Evolutionary conservation across 2,888 invertebrate genomes (phyloP).

Genomic region (Trisateles emortualis): DNA sequence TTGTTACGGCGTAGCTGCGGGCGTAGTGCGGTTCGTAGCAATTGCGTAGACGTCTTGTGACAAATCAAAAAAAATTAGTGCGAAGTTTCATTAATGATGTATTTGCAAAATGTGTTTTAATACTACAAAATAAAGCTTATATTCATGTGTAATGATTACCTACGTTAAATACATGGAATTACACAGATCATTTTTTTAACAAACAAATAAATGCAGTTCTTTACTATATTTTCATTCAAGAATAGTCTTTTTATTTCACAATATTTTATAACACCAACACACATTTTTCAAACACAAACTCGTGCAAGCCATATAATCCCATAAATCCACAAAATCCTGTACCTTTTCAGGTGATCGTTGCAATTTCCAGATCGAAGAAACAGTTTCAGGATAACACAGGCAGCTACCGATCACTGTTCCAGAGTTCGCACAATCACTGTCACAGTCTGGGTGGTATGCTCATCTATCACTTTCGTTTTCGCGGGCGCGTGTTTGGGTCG

Average conservation of each 20-base stretch:
- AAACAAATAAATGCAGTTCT: background rate
- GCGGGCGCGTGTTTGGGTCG: conserved; percentile 58
- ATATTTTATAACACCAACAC: conserved; percentile 25
- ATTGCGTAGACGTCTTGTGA: conserved; percentile 8
- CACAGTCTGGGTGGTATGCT: conserved; percentile 63
- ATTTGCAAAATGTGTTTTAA: conserved; percentile 27
- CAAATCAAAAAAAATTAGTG: background rate
- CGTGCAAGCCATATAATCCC: conserved; percentile 15
- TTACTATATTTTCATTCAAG: background rate
- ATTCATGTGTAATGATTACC: background rate
- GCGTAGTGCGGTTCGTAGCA: conserved; percentile 33
- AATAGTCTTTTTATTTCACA: conserved; percentile 7
- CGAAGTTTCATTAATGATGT: conserved; percentile 1
- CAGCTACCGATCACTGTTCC: conserved; percentile 83
- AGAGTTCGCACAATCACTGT: conserved; percentile 79
- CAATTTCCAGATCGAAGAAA: conserved; percentile 67
- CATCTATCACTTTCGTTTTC: conserved; percentile 81
- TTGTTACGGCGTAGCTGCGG: conserved; percentile 36
- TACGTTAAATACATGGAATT: background rate
- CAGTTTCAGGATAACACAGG: conserved; percentile 83
- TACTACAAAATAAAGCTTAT: background rate
- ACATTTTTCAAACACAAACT: conserved; percentile 39
- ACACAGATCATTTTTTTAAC: too few relatives aligned
- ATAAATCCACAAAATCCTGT: conserved; percentile 62
- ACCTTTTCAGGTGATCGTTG: conserved; percentile 76